Evolutionary conservation across 2,113 vertebrate genomes (phyloP), one percentile per base, ranked within the genome.

Genomic region (Vulpes ferrilata): DNA sequence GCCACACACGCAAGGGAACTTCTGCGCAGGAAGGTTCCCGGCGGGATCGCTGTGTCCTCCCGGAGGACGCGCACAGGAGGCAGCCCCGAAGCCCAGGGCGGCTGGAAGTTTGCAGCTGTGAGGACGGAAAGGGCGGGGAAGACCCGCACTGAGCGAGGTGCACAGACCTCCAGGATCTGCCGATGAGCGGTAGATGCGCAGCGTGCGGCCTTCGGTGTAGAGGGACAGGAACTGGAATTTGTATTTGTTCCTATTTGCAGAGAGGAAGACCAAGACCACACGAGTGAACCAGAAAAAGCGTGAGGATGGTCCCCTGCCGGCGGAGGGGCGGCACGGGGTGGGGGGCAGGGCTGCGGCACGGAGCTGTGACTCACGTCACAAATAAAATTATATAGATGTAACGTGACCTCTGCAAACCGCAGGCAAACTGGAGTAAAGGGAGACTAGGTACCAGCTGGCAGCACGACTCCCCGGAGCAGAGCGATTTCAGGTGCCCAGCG

Each of bases 261-360:
- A 38, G 81, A 71, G 74, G 27, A 51, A 73, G 3, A 22, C 35
- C 11, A 5, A 73, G 3, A 22, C 35, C 11, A 5, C 13, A 35
- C 53, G 65, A 13, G 16, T 5, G 13, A 0, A 2, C 1, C n/a
- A 20, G 11, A 65, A 13, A 53, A 16, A 3, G 35, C 12, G 0
- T 27, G 2, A 25, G 20, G 51, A 51, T 2, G 38, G 64, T 23
- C 32, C 5, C 32, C 82, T 0, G 4, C 3, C 0, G 38, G 67
- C n/a, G 38, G n/a, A 62, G 84, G 23, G 67, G 15, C 38, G 59
- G 67, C 10, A 6, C 3, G 4, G 5, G 4, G 59, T 2, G 9
- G 7, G 69, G 65, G 55, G 7, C 1, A 23, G 10, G 1, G 20
- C 38, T 3, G 48, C 30, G 60, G 13, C 60, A 6, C 2, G 15